Percentiles rank a stretch among this genome's conserved stretches.
Evolutionary conservation across 2,888 invertebrate genomes (phyloP).

Genomic region (Nemoura dubitans): DNA sequence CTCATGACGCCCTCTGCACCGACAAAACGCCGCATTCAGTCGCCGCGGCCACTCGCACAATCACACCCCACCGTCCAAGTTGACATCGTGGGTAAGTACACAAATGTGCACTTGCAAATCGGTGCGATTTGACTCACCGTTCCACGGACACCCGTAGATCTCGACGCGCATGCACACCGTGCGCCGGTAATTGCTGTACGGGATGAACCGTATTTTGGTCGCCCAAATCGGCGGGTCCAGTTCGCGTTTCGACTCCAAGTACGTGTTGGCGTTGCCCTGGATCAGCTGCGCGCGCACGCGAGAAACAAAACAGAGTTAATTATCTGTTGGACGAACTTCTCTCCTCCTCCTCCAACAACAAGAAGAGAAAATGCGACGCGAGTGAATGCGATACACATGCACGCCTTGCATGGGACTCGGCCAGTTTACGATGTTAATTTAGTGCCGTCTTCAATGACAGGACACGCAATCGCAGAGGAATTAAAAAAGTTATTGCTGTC

Average conservation of each 20-base stretch:
- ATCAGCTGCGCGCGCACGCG: constrained; percentile 69
- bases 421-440: not conserved
- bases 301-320: constrained; percentile 37
- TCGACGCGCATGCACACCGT: constrained; percentile 94
- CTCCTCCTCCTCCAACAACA: not conserved
- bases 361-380: not conserved
- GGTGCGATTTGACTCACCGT: constrained; percentile 66
- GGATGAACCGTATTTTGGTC: constrained; percentile 83
- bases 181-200: constrained; percentile 81
- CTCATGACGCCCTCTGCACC: constrained; percentile 81
- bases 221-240: constrained; percentile 88
- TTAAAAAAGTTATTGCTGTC: constrained; percentile 12
- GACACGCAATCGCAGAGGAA: not conserved
- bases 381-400: not conserved
- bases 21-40: not conserved
- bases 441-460: not conserved
- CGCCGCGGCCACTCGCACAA: not conserved
- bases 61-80: not conserved
- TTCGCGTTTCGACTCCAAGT: constrained; percentile 78
- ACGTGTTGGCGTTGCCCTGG: constrained; percentile 87
- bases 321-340: constrained; percentile 19
- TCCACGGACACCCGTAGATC: constrained; percentile 87
- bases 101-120: too few species aligned
- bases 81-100: not conserved
- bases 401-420: not conserved